A percentile compares a stretch with the other conserved stretches of the same genome.
Evolutionary conservation across 2,113 vertebrate species (phyloP).

Genomic region (Piprites chloris): DNA sequence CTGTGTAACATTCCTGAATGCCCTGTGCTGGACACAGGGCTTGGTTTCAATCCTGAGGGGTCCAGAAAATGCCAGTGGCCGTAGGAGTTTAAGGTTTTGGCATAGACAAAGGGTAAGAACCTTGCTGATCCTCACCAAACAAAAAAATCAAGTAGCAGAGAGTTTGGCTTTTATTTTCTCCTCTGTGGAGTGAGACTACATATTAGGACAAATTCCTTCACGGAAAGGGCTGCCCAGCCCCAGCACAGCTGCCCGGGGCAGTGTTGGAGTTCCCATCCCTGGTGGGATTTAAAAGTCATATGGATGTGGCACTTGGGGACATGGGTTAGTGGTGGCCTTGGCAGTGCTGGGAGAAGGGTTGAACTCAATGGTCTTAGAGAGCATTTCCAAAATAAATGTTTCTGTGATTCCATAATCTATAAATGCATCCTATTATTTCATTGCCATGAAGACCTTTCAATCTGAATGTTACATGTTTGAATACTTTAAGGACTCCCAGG

Average conservation of each 20-base stretch:
- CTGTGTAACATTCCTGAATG: not conserved
- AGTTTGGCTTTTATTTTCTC: not conserved
- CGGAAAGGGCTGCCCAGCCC: fast-evolving
- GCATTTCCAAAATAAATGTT: not conserved
- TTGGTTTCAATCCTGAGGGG: fast-evolving
- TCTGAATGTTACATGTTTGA: not conserved
- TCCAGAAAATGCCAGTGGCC: fast-evolving
- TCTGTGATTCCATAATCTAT: not conserved
- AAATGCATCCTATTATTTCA: not conserved
- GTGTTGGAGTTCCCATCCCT: not conserved
- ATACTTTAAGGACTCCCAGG: not conserved
- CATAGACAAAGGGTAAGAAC: not conserved
- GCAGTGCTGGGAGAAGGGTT: not conserved
- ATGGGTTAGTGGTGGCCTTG: not conserved
- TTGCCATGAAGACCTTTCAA: not conserved
- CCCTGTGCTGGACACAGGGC: not conserved
- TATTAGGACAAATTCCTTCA: not conserved
- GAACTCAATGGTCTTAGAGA: fast-evolving
- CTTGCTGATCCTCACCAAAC: not conserved
- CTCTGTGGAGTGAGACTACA: not conserved
- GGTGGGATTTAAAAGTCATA: fast-evolving
- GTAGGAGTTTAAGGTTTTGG: not conserved
- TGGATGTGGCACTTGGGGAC: not conserved
- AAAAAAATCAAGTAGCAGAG: not conserved
- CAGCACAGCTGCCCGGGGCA: not conserved